Percentiles rank a stretch among this genome's conserved stretches.
phyloP scores from a whole-genome alignment of 2,888 invertebrate species.

The Ochropleura leucogaster region DNA sequence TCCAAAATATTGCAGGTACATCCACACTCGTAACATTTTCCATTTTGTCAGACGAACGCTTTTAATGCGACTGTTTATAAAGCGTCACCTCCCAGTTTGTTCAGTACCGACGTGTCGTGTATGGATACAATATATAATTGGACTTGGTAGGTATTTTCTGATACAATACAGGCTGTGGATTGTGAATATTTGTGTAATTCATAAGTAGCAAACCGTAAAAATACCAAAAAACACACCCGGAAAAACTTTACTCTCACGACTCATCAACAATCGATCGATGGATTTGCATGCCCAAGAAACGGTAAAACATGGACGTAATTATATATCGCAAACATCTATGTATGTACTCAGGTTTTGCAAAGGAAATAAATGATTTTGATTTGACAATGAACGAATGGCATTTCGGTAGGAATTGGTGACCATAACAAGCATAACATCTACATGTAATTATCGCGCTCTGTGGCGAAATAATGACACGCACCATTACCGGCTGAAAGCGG shows the following conservation, averaged over 20 bases:
- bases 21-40: background rate
- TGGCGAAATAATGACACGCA: conserved; percentile 12
- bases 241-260: background rate
- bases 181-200: too few species aligned
- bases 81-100: background rate
- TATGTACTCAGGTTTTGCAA: too few species aligned
- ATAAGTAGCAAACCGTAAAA: background rate
- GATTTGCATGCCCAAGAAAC: too few species aligned
- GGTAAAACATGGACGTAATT: too few species aligned
- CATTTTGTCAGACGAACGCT: conserved; percentile 6
- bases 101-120: background rate
- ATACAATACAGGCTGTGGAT: background rate
- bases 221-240: background rate
- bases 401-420: too few species aligned
- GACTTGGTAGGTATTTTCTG: background rate
- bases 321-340: too few species aligned
- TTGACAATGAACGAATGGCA: too few species aligned
- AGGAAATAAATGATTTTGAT: too few species aligned
- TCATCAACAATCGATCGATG: background rate
- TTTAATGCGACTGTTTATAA: conserved; percentile 11
- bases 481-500: background rate
- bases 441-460: conserved; percentile 2
- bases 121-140: background rate
- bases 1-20: conserved; percentile 23
- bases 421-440: background rate